Conservation (phyloP, 2,797 vertebrate genomes). For the Falco columbarius region DNA sequence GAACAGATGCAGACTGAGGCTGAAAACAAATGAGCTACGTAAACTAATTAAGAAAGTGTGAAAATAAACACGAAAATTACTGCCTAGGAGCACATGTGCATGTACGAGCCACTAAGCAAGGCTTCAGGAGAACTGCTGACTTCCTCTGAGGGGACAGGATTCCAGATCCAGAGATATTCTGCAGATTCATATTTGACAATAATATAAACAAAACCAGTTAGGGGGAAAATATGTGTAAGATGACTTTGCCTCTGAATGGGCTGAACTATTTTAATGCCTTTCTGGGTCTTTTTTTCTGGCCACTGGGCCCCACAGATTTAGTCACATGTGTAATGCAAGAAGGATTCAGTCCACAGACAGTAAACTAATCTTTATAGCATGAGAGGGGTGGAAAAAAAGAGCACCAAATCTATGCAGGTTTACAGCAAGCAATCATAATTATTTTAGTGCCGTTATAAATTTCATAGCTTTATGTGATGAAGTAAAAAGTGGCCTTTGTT, state of each 20-base stretch:
- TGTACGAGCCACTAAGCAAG: background rate
- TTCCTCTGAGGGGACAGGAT: background rate
- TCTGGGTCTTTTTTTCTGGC: background rate
- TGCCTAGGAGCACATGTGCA: background rate
- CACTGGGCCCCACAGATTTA: background rate
- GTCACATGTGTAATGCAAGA: background rate
- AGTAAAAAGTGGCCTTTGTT: background rate
- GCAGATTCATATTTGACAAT: conserved; percentile 37
- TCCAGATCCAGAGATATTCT: conserved; percentile 9
- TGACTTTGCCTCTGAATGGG: background rate
- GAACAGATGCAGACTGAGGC: background rate
- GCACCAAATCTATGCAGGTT: background rate
- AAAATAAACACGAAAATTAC: background rate
- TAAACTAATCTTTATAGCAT: background rate
- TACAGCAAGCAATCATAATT: background rate
- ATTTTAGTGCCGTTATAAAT: background rate
- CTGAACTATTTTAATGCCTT: conserved; percentile 25
- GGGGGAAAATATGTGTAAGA: background rate
- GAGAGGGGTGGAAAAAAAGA: background rate
- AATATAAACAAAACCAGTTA: conserved; percentile 10
- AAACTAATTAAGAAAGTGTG: background rate
- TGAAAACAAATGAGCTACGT: background rate
- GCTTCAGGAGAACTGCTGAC: background rate
- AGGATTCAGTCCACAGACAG: background rate
- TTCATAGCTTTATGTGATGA: background rate